Evolutionary conservation across 1,140 invertebrate species (phyloP), one percentile per base, ranked within the genome.

Genomic region (Parasteatoda tepidariorum): DNA sequence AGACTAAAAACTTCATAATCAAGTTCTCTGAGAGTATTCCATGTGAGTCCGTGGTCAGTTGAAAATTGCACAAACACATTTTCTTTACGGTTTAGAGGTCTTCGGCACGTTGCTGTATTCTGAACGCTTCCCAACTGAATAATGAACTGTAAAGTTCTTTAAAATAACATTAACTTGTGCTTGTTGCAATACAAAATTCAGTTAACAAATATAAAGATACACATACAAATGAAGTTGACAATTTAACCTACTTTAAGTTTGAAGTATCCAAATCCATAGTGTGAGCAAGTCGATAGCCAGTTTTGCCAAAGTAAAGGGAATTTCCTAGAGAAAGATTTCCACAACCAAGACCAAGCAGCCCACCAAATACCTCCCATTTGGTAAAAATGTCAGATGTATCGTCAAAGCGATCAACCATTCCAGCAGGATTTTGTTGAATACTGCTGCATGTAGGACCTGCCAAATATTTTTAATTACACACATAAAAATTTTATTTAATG

Each of bases 41-140:
- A 90, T 11, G 86, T 88, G 61, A 90, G 86, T 26, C 88, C 89
- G 85, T 89, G 61, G 24, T n/a, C 57, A n/a, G 61, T 75, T 24
- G 84, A 85, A 82, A 74, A 85, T 48, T 85, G 74, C 22, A 85
- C 62, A 75, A 81, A 82, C 41, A 85, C 38, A 54, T 85, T 85
- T 24, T 85, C 84, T n/a, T 15, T 74, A 31, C 84, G 22, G 54
- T 89, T 78, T 89, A 87, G 13, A 86, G 88, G 38, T 87, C 88
- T 83, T 87, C 89, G 71, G 33, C 83, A 38, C 67, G 75, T 70
- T 61, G 82, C 41, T 7, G 31, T n/a, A 31, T 76, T 75, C 48
- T 86, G 55, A 24, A 57, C 66, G 55, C 41, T 87, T 87, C 30
- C 88, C 83, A 64, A 75, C 84, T 22, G 83, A 30, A 74, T 55